Evolutionary conservation across 2,113 vertebrate species (phyloP).

Genomic region (Ursus arctos): DNA sequence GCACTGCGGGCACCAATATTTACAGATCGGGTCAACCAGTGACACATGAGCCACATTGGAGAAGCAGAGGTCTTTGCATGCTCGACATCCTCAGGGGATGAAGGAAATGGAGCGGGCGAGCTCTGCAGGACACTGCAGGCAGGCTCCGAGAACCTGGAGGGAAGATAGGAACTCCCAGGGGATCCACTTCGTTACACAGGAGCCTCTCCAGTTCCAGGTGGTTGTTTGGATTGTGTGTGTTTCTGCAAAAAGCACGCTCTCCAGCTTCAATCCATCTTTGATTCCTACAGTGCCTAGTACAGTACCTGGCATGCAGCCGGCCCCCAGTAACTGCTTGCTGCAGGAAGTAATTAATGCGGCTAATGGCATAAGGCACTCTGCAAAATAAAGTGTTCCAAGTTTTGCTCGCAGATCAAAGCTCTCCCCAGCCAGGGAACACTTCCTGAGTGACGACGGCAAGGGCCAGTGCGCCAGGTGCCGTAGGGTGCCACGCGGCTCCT

Average conservation of each 20-base stretch:
- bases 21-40: slow-evolving; percentile 70
- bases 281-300: background rate
- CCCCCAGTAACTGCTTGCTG: background rate
- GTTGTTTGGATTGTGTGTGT: background rate
- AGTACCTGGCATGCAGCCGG: background rate
- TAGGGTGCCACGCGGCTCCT: fast-evolving
- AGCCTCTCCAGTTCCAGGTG: background rate
- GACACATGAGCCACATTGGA: slow-evolving; percentile 49
- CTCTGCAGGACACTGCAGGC: background rate
- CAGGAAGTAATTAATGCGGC: background rate
- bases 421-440: background rate
- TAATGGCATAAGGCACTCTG: background rate
- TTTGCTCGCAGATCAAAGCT: background rate
- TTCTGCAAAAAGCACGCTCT: background rate
- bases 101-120: background rate
- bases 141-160: background rate
- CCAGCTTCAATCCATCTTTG: background rate
- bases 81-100: background rate
- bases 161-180: background rate
- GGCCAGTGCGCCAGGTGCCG: background rate
- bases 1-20: slow-evolving; percentile 72
- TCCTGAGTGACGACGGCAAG: fast-evolving
- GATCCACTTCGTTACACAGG: too few species aligned
- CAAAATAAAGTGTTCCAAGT: background rate
- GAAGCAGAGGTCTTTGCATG: slow-evolving; percentile 32